Evolutionary conservation across 2,113 vertebrate genomes (phyloP), one percentile per base, ranked within the genome.

Genomic region (Platanista minor): DNA sequence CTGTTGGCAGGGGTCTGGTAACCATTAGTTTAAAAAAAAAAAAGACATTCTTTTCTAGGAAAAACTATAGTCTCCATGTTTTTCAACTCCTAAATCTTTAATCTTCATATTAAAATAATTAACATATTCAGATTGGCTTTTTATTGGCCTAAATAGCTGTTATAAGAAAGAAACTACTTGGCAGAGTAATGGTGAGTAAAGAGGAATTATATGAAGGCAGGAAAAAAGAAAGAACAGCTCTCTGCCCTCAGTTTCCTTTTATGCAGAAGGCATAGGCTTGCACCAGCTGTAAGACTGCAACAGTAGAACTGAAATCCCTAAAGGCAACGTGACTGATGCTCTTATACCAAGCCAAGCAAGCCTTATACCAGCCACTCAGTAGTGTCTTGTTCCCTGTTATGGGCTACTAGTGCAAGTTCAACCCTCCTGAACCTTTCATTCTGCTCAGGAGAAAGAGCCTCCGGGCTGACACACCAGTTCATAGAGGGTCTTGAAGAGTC

Each of bases 51-150:
- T 96, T 90, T 91, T 84, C 59, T 84, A 64, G 49, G 62, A 74
- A 91, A 89, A 77, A 87, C 18, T 62, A 64, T 82, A 71, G 52
- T 81, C 27, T 93, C 49, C 8, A 27, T 86, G n/a, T 94, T 96
- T 83, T 80, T 43, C 64, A 95, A 62, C 64, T 87, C 62, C 92
- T 54, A 86, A 94, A 82, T 90, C 33, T 96, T 94, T 95, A 92
- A 91, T 85, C 52, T 80, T 91, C 49, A n/a, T 85, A 43, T 87
- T 92, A 94, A 90, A 81, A 59, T 84, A 78, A 94, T 75, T 49
- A 95, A 66, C 41, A 82, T 75, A 90, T 64, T 95, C 59, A 85
- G 18, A 77, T 75, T 64, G 59, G 33, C 46, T 95, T 92, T 90
- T 80, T 17, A 91, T 82, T 95, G 78, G 82, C 71, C 43, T 88